Evolutionary conservation across 2,113 vertebrate species (phyloP).

Genomic region (Silurus asotus): DNA sequence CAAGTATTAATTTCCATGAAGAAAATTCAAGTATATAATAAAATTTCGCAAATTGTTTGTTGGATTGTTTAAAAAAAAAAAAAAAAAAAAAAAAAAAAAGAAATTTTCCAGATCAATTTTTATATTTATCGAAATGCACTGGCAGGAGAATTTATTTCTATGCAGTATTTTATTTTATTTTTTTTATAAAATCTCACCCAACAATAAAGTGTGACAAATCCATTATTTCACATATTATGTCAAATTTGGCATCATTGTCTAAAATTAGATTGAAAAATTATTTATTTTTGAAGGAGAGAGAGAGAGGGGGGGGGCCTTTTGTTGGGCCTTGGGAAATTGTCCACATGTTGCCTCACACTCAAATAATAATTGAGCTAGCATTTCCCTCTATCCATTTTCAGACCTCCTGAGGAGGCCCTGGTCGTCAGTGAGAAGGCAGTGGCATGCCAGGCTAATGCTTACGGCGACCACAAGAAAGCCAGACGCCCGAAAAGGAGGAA

Average conservation of each 20-base stretch:
- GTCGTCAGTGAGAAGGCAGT: constrained; percentile 54
- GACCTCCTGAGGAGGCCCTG: constrained; percentile 45
- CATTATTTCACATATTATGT: background rate
- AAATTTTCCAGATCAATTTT: background rate
- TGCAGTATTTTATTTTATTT: background rate
- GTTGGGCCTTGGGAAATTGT: background rate
- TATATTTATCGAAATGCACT: background rate
- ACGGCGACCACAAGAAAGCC: constrained; percentile 71
- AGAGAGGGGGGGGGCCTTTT: background rate
- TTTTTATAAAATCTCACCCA: background rate
- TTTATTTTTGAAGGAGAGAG: too few relatives aligned
- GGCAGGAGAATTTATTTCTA: background rate
- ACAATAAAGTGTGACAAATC: background rate
- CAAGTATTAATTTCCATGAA: background rate
- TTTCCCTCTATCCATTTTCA: background rate
- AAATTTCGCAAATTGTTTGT: too few relatives aligned
- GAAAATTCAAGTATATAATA: too few relatives aligned
- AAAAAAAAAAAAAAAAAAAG: too few relatives aligned
- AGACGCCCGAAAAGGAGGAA: constrained; percentile 56
- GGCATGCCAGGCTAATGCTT: constrained; percentile 57
- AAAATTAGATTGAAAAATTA: background rate
- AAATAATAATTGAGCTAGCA: background rate
- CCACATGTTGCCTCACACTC: background rate
- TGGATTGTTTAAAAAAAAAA: too few relatives aligned
- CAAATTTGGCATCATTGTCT: background rate